phyloP scores from a whole-genome alignment of 2,797 vertebrate genomes.

The Sardinella longiceps region DNA sequence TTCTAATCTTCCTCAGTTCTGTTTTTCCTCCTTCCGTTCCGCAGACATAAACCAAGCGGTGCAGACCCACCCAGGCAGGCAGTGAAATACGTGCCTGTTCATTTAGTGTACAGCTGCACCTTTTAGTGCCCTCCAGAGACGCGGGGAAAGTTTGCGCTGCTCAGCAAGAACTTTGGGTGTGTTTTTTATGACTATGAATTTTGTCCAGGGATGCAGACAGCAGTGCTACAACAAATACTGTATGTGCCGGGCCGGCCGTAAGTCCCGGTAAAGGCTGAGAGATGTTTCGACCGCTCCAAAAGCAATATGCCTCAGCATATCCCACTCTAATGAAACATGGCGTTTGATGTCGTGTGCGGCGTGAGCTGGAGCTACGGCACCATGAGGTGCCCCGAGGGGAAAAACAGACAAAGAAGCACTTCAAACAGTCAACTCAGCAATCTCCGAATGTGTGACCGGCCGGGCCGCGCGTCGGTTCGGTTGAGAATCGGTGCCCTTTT shows the following conservation, averaged over 20 bases:
- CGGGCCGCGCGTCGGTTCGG: not conserved
- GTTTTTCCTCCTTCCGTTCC: not conserved
- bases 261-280: not conserved
- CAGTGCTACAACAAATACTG: not conserved
- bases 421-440: conserved; percentile 15
- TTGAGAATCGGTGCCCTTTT: conserved; percentile 11
- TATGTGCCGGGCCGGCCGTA: not conserved
- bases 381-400: not conserved
- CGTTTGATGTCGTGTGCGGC: not conserved
- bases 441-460: not conserved
- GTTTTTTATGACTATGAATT: conserved; percentile 51
- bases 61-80: conserved; percentile 49
- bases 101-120: conserved; percentile 51
- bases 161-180: conserved; percentile 56
- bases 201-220: conserved; percentile 6
- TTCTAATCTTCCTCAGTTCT: not conserved
- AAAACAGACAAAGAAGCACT: not conserved
- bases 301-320: not conserved
- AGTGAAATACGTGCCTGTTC: conserved; percentile 50
- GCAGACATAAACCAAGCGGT: conserved; percentile 50
- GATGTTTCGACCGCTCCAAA: not conserved
- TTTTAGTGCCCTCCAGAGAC: conserved; percentile 54
- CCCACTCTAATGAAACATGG: not conserved
- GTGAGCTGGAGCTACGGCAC: not conserved
- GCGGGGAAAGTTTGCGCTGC: conserved; percentile 53